These are phyloP conservation scores for Danio tinwini DNA, from an alignment of 2,797 vertebrate species.

Conservation along the genomic window DNA sequence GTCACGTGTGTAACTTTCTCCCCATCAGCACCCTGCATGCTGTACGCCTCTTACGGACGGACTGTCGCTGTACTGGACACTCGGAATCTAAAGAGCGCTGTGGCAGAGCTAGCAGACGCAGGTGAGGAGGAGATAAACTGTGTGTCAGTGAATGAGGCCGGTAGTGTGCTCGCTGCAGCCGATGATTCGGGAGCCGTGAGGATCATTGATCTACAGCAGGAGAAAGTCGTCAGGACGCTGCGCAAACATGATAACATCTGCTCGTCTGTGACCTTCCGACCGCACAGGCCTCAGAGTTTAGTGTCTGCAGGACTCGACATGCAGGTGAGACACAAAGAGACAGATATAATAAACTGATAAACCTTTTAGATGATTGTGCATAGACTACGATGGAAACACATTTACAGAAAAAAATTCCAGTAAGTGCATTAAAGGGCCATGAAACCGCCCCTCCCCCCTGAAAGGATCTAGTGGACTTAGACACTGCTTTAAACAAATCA, in stretches of 20 bases:
- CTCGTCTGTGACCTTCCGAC: constrained; percentile 91
- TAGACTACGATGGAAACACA: no score
- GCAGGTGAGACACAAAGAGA: constrained; percentile 83
- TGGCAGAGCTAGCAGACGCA: constrained; percentile 75
- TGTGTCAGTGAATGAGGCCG: constrained; percentile 84
- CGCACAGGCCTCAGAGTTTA: constrained; percentile 90
- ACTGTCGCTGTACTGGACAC: constrained; percentile 83
- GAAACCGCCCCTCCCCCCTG: no score
- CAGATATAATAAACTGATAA: no score
- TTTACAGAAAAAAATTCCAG: no score
- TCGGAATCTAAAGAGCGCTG: constrained; percentile 76
- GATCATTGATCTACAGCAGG: constrained; percentile 85
- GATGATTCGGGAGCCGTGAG: constrained; percentile 91
- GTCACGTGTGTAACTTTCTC: constrained; percentile 85
- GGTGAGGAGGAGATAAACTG: constrained; percentile 95
- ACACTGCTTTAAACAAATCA: no score
- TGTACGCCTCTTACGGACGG: constrained; percentile 88
- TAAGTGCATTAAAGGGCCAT: no score
- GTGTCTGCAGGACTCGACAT: constrained; percentile 95
- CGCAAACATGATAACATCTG: constrained; percentile 95
- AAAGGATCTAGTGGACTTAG: no score
- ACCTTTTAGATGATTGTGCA: no score
- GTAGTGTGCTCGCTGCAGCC: constrained; percentile 83
- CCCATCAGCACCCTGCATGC: constrained; percentile 63
- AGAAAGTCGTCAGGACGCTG: constrained; percentile 85